Percentiles rank a stretch among this genome's conserved stretches.
These are phyloP conservation scores for Epizoanthus illoricatus DNA, from an alignment of 92 coral and sea anemone genomes.

Conservation along the genomic window DNA sequence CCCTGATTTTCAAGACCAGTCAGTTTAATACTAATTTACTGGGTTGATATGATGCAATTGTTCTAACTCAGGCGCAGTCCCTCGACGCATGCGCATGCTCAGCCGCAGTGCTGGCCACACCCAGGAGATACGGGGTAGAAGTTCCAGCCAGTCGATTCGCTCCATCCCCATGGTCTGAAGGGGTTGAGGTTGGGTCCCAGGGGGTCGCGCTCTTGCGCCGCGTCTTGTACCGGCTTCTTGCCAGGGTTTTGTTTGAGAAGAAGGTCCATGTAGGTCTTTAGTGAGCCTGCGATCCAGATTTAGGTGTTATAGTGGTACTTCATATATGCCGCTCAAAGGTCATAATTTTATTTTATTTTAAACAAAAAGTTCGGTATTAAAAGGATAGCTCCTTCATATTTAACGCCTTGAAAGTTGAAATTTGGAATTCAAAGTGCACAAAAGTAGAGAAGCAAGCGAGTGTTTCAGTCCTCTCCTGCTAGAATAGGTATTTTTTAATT, in stretches of 20 bases:
- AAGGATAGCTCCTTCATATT: no score
- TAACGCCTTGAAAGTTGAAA: no score
- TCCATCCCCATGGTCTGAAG: slow-evolving; percentile 30
- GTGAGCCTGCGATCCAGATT: slow-evolving; percentile 5
- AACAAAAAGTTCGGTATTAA: no score
- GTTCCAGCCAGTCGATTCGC: slow-evolving; percentile 14
- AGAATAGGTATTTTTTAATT: no score
- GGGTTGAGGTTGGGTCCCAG: slow-evolving; percentile 23
- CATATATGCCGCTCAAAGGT: not conserved
- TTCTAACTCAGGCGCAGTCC: no score
- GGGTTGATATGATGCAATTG: no score
- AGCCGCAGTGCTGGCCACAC: slow-evolving; percentile 37
- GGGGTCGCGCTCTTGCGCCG: slow-evolving; percentile 16
- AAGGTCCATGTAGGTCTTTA: slow-evolving; percentile 31
- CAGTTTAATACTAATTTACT: no score
- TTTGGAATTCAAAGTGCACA: no score
- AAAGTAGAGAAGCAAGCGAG: no score
- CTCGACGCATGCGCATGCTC: not conserved
- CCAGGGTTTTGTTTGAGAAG: slow-evolving; percentile 30
- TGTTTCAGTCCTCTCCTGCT: no score
- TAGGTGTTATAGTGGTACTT: not conserved
- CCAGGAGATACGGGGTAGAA: slow-evolving; percentile 30
- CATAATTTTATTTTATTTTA: no score
- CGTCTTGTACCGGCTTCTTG: slow-evolving; percentile 20
- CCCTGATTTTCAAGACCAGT: no score